Evolutionary conservation across 2,797 vertebrate genomes (phyloP).

Genomic region (Pipistrellus pipistrellus): DNA sequence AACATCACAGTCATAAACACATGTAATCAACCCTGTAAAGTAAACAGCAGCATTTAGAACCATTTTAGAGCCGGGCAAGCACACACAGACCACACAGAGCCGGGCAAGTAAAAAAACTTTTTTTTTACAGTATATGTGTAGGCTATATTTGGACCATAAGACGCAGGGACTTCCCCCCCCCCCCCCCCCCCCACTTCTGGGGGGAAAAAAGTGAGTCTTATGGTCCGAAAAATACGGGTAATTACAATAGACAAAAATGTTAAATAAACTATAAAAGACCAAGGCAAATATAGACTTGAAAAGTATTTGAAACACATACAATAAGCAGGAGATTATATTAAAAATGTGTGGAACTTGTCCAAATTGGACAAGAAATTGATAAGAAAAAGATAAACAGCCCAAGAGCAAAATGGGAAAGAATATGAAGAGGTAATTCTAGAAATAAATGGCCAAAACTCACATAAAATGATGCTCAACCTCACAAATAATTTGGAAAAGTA

Average conservation of each 20-base stretch:
- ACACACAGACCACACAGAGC: no score
- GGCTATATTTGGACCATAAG: no score
- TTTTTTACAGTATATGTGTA: no score
- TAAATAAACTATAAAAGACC: not conserved
- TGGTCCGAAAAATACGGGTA: no score
- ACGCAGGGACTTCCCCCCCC: no score
- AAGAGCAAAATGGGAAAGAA: constrained; percentile 35
- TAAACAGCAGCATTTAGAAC: no score
- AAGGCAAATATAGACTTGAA: constrained; percentile 18
- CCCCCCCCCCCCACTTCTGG: no score
- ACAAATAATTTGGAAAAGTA: constrained; percentile 35
- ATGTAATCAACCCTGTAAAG: no score
- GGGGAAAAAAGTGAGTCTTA: no score
- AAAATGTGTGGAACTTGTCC: constrained; percentile 25
- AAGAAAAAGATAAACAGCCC: constrained; percentile 50
- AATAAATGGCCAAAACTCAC: constrained; percentile 6
- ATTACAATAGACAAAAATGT: constrained; percentile 37
- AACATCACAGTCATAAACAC: no score
- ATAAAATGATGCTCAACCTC: constrained; percentile 29
- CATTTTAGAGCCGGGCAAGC: no score
- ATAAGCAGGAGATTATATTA: not conserved
- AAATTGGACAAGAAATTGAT: constrained; percentile 58
- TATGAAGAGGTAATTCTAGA: constrained; percentile 18
- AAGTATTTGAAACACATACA: constrained; percentile 20
- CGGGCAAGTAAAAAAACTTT: no score